Evolutionary conservation across 2,113 vertebrate genomes (phyloP), one percentile per base, ranked within the genome.

Genomic region (Hassar affinis): DNA sequence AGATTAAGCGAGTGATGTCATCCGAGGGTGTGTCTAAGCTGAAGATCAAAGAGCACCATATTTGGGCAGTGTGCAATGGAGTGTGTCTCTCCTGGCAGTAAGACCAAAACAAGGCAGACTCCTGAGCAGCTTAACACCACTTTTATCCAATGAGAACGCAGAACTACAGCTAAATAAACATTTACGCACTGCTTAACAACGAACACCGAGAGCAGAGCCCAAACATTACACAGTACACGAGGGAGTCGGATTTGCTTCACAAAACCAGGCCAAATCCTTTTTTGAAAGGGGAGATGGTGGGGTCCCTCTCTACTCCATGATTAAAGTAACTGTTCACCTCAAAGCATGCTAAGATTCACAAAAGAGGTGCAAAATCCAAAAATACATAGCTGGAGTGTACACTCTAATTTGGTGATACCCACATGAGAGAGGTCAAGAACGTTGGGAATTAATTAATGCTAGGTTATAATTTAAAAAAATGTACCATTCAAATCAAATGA

Each of bases 31-130:
- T 74, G 42, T 33, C 27, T 51, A 57, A 3, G 35, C 35, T 64
- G 47, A 38, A 56, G 15, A 25, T 30, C 54, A 14, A 62, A 52
- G 59, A 78, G 74, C 51, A 27, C 51, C 85, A 84, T 80, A 80
- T 84, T 77, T 83, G 61, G 77, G 27, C 38, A 12, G 57, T 27
- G 54, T 81, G 78, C 69, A n/a, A 27, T 47, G 27, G 78, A 75
- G 57, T 56, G 1, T 27, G 59, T n/a, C 38, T 47, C 68, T 71
- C 4, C 22, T 12, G 68, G 38, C 68, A 57, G 14, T 30, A 57
- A 33, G 30, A 56, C 52, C 71, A 51, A 75, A 75, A 30, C 14
- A 38, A 82, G 80, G 42, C 66, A 57, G 68, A 59, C 35, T n/a
- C 68, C 11, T 20, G 5, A 47, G 66, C 18, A 18, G 79, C 33